Percentiles rank a stretch among this genome's conserved stretches.
Evolutionary conservation across 2,113 vertebrate genomes (phyloP).

Genomic region (Xyliphius kryptos): DNA sequence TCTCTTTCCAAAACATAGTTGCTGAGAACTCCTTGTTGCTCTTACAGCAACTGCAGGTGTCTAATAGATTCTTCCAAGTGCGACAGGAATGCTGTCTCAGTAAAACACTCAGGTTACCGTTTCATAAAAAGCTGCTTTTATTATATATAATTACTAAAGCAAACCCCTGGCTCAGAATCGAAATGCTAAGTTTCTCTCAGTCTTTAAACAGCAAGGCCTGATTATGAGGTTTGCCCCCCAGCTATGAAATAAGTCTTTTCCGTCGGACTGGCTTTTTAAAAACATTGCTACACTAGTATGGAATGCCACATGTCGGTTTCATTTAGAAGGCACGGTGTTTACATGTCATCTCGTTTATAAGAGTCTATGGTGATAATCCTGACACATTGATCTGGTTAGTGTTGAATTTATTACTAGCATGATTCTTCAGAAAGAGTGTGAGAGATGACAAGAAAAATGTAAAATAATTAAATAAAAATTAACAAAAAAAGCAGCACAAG

Average conservation of each 20-base stretch:
- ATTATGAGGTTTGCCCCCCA: slow-evolving; percentile 30
- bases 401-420: neutral
- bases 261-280: slow-evolving; percentile 34
- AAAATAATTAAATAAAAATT: too few relatives aligned
- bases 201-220: slow-evolving; percentile 35
- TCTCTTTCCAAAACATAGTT: slow-evolving; percentile 9
- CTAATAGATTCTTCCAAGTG: slow-evolving; percentile 38
- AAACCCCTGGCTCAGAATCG: slow-evolving; percentile 32
- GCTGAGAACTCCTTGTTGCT: slow-evolving; percentile 28
- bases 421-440: too few relatives aligned
- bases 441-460: too few relatives aligned
- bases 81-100: slow-evolving; percentile 48
- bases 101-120: slow-evolving; percentile 50
- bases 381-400: neutral
- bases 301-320: slow-evolving; percentile 38
- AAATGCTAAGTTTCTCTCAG: slow-evolving; percentile 11
- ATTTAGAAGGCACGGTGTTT: slow-evolving; percentile 22
- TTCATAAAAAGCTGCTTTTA: slow-evolving; percentile 50
- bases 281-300: slow-evolving; percentile 33
- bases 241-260: slow-evolving; percentile 35
- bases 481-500: too few relatives aligned
- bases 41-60: slow-evolving; percentile 26
- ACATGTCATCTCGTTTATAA: slow-evolving; percentile 3
- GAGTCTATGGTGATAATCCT: too few relatives aligned
- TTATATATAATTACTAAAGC: slow-evolving; percentile 42